Evolutionary conservation across 2,888 invertebrate genomes (phyloP), one percentile per base, ranked within the genome.

Genomic region (Machimus atricapillus): DNA sequence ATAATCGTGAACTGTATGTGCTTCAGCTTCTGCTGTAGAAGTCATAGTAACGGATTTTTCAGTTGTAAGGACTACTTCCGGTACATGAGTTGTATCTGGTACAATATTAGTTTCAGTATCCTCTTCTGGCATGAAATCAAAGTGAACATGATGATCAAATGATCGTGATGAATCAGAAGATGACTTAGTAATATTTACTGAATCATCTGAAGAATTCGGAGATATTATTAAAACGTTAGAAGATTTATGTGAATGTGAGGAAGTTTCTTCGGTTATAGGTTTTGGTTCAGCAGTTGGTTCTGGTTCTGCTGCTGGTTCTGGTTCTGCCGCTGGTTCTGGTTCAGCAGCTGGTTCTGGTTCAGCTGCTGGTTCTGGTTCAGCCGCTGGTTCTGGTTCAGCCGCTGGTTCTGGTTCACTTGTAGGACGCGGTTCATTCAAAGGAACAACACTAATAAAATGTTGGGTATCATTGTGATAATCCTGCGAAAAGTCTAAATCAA

Each of bases 331-430:
- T 34, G 92, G 90, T 88, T 91, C 91, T 7, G 92, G 91, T 58
- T 82, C 37, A 58, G 87, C 88, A 14, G 89, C 87, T 0, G 89
- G 89, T 87, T 89, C 89, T 7, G 89, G 78, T 66, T 92, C 92
- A 7, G 93, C 91, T 89, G 93, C 92, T 0, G 93, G 90, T 90
- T 91, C 90, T 1, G 91, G 89, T 88, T 91, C 91, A 6, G 92
- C 90, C 89, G 91, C 91, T 34, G 92, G 90, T 88, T 91, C 91
- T 8, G 92, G 91, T 66, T 83, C 34, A 34, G 92, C 90, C 88
- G 91, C 90, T 9, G 93, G 90, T 90, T 91, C 90, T 1, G 91
- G 89, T 88, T 91, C 91, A 5, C 92, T 90, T 89, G 91, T 91
- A 37, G 92, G 90, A 88, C 91, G 91, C 7, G 92, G 91, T 66